Percentiles rank a stretch among this genome's conserved stretches.
phyloP scores from a whole-genome alignment of 2,113 vertebrate species.

The Ranitomeya imitator region DNA sequence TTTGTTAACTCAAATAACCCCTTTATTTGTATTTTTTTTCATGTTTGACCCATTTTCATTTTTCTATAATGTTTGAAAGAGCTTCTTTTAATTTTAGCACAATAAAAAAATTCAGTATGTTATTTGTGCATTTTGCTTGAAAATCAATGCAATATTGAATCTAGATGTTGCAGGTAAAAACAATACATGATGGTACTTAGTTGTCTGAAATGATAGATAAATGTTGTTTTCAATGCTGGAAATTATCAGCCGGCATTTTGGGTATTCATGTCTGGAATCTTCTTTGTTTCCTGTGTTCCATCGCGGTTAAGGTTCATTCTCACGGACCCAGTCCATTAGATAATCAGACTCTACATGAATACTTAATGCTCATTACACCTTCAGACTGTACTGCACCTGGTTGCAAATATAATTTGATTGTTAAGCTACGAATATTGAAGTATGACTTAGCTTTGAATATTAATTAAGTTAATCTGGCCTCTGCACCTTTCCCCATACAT shows the following conservation, averaged over 20 bases:
- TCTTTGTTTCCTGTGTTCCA: not conserved
- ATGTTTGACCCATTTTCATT: not conserved
- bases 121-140: not conserved
- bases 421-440: conserved; percentile 43
- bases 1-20: too few species aligned
- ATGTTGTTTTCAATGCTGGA: not conserved
- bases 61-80: not conserved
- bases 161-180: not conserved
- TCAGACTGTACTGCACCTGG: conserved; percentile 26
- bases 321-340: conserved; percentile 37
- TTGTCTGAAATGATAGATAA: not conserved
- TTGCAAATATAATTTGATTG: conserved; percentile 37
- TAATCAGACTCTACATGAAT: conserved; percentile 42
- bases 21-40: too few species aligned
- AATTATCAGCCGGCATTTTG: conserved; percentile 4
- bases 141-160: not conserved
- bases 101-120: not conserved
- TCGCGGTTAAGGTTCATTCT: conserved; percentile 12
- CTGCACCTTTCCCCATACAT: conserved; percentile 38
- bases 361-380: conserved; percentile 49
- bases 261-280: conserved; percentile 22
- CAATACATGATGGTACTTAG: not conserved
- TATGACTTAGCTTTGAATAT: conserved; percentile 48
- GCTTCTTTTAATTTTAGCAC: not conserved
- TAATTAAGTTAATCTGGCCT: conserved; percentile 40